A percentile compares a stretch with the other conserved stretches of the same genome.
phyloP scores from a whole-genome alignment of 2,888 invertebrate species.

The Flexamia atlantica region DNA sequence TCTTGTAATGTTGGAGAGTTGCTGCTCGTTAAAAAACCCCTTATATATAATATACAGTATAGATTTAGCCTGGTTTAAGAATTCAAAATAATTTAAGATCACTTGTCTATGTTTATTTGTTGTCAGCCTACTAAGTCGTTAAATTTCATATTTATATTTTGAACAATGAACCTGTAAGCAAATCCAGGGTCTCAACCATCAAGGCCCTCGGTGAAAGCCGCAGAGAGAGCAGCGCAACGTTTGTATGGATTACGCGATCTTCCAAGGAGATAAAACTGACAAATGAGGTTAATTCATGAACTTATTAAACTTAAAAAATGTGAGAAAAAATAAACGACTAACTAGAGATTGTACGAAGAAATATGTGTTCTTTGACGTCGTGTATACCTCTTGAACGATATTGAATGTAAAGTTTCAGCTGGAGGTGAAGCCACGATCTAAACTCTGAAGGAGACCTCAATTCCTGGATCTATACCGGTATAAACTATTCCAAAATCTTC shows the following conservation, averaged over 20 bases:
- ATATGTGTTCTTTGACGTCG: constrained; percentile 3
- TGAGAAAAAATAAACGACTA: constrained; percentile 8
- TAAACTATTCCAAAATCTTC: constrained; percentile 4
- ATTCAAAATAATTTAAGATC: too few species aligned
- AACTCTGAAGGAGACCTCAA: constrained; percentile 6
- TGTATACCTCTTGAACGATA: neutral
- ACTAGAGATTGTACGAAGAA: neutral
- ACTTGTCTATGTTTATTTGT: too few species aligned
- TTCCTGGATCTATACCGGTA: constrained; percentile 27
- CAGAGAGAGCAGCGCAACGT: neutral
- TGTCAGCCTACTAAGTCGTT: too few species aligned
- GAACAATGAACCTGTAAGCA: too few species aligned
- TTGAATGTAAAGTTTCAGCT: neutral
- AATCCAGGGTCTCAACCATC: neutral
- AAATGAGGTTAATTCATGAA: constrained; percentile 25
- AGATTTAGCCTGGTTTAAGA: too few species aligned
- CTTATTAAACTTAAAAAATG: constrained; percentile 20
- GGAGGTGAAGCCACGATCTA: neutral
- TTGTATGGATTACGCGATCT: constrained; percentile 36
- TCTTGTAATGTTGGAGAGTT: too few species aligned
- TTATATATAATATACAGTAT: too few species aligned
- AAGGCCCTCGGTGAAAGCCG: neutral
- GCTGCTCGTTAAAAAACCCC: too few species aligned
- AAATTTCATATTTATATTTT: too few species aligned
- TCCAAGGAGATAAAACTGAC: neutral